Conservation (phyloP, 2,888 invertebrate species). For the Netelia inedita region DNA sequence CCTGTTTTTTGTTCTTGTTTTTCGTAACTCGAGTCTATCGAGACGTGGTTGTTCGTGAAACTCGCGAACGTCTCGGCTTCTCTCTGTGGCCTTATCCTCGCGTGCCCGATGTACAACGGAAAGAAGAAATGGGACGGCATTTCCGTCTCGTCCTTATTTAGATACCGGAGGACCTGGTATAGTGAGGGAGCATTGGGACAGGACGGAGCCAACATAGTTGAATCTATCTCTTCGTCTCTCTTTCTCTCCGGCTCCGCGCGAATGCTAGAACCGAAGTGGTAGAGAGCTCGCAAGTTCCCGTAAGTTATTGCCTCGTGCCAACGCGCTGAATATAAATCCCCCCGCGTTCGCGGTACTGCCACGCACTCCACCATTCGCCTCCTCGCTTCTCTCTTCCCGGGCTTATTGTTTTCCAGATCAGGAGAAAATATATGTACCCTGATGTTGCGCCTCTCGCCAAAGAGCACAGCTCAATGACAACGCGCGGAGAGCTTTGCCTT, state of each 20-base stretch:
- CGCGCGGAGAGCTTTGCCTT: slow-evolving; percentile 26
- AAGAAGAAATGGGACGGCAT: slow-evolving; percentile 80
- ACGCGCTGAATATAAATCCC: slow-evolving; percentile 83
- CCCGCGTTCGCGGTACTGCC: slow-evolving; percentile 49
- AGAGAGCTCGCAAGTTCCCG: slow-evolving; percentile 73
- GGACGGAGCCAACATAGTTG: slow-evolving; percentile 55
- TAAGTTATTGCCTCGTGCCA: slow-evolving; percentile 82
- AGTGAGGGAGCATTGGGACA: slow-evolving; percentile 74
- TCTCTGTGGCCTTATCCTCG: slow-evolving; percentile 25
- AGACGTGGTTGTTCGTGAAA: not conserved
- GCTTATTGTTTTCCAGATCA: slow-evolving; percentile 85
- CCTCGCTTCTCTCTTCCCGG: slow-evolving; percentile 38
- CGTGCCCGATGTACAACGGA: slow-evolving; percentile 49
- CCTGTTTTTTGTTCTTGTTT: slow-evolving; percentile 6
- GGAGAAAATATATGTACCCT: slow-evolving; percentile 84
- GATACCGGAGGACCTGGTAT: slow-evolving; percentile 66
- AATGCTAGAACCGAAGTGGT: slow-evolving; percentile 76
- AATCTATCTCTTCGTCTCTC: slow-evolving; percentile 56
- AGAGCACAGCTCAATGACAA: slow-evolving; percentile 62
- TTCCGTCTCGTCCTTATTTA: slow-evolving; percentile 84
- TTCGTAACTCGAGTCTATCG: slow-evolving; percentile 2
- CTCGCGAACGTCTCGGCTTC: slow-evolving; percentile 31
- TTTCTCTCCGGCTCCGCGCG: slow-evolving; percentile 49
- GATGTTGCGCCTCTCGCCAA: slow-evolving; percentile 57
- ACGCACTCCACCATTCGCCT: slow-evolving; percentile 44